Percentiles rank a stretch among this genome's conserved stretches.
These are phyloP conservation scores for Riparia riparia DNA, from an alignment of 2,113 vertebrate genomes.

Conservation along the genomic window DNA sequence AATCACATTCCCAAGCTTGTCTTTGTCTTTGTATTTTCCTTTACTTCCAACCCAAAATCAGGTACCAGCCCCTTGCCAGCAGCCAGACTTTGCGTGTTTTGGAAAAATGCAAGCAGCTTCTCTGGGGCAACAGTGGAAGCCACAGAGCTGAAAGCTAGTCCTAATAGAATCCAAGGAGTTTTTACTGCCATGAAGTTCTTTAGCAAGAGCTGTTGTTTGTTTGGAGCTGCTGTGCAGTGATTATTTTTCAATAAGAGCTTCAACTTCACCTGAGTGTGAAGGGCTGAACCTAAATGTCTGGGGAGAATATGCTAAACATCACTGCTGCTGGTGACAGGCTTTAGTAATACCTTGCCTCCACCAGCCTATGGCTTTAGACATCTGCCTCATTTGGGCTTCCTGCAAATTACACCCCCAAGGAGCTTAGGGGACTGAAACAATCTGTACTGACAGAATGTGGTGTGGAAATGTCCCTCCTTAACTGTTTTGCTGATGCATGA, in stretches of 20 bases:
- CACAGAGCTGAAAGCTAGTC: neutral
- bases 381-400: conserved; percentile 9
- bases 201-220: neutral
- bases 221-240: neutral
- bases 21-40: neutral
- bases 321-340: neutral
- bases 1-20: neutral
- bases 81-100: neutral
- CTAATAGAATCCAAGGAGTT: neutral
- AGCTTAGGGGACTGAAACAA: conserved; percentile 11
- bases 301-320: conserved; percentile 12
- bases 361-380: neutral
- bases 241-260: neutral
- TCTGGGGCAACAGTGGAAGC: neutral
- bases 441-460: neutral
- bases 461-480: neutral
- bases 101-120: neutral
- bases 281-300: neutral
- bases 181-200: neutral
- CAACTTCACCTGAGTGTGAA: neutral
- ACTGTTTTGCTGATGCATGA: neutral
- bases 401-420: conserved; percentile 13
- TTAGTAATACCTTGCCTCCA: neutral
- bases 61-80: neutral
- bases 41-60: neutral